Evolutionary conservation across 2,797 vertebrate genomes (phyloP).

Genomic region (Syngnathus rostellatus): DNA sequence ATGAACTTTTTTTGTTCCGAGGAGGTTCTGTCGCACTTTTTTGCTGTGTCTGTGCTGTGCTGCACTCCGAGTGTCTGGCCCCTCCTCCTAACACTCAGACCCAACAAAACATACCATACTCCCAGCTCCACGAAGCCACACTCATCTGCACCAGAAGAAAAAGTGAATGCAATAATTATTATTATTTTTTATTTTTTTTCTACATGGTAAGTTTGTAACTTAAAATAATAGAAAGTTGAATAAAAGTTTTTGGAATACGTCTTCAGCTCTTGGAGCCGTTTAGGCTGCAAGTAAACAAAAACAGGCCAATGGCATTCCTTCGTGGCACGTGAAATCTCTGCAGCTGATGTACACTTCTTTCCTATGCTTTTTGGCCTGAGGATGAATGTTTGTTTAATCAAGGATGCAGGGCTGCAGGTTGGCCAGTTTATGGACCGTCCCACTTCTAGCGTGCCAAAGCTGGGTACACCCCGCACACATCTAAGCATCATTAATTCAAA

Average conservation of each 20-base stretch:
- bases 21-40: no score
- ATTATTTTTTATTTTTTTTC: no score
- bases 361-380: constrained; percentile 40
- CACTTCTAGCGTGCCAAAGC: constrained; percentile 37
- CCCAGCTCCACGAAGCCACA: no score
- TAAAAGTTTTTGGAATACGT: neutral
- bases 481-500: constrained; percentile 17
- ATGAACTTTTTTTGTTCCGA: no score
- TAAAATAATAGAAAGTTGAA: no score
- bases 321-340: constrained; percentile 21
- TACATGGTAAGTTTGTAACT: no score
- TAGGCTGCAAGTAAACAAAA: constrained; percentile 9
- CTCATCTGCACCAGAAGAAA: no score
- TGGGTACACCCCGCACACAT: constrained; percentile 18
- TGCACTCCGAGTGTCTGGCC: no score
- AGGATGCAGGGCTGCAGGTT: constrained; percentile 39
- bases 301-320: constrained; percentile 16
- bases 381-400: constrained; percentile 47
- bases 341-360: constrained; percentile 33
- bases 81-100: no score
- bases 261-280: constrained; percentile 11
- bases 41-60: no score
- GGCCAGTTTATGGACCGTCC: constrained; percentile 34
- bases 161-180: no score
- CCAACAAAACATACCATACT: no score